Percentiles rank a stretch among this genome's conserved stretches.
These are phyloP conservation scores for Melangyna quadrimaculata DNA, from an alignment of 2,888 invertebrate species.

Conservation along the genomic window DNA sequence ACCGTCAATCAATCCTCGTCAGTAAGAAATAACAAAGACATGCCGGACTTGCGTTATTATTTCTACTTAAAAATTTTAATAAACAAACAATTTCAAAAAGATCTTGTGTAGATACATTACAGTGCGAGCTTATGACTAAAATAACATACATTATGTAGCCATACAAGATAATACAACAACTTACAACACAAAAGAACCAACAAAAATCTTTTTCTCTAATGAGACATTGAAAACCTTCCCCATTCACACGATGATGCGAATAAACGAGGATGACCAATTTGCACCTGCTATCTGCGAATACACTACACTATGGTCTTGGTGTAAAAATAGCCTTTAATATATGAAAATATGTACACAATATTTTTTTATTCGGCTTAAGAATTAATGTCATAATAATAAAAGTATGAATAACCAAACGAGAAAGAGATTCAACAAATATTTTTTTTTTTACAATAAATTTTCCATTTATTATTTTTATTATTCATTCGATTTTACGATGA, in stretches of 20 bases:
- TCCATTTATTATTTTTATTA: background rate
- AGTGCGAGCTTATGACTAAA: background rate
- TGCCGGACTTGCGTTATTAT: background rate
- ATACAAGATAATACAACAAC: background rate
- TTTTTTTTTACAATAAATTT: background rate
- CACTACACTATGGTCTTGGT: background rate
- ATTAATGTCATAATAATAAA: constrained; percentile 1
- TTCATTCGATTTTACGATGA: background rate
- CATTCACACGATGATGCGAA: background rate
- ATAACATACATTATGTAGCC: background rate
- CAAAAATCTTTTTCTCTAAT: background rate
- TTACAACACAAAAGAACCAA: too few relatives aligned
- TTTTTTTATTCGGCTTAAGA: background rate
- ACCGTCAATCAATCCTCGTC: constrained; percentile 9
- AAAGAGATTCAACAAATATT: background rate
- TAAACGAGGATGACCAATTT: background rate
- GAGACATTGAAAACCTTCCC: background rate
- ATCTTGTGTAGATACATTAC: background rate
- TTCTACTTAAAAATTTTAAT: background rate
- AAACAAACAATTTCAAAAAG: background rate
- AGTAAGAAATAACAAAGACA: background rate
- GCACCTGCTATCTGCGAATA: background rate
- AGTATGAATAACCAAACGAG: background rate
- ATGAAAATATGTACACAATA: too few relatives aligned
- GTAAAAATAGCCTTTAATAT: constrained; percentile 14